phyloP scores from a whole-genome alignment of 2,888 invertebrate genomes.

The Eupithecia subfuscata region DNA sequence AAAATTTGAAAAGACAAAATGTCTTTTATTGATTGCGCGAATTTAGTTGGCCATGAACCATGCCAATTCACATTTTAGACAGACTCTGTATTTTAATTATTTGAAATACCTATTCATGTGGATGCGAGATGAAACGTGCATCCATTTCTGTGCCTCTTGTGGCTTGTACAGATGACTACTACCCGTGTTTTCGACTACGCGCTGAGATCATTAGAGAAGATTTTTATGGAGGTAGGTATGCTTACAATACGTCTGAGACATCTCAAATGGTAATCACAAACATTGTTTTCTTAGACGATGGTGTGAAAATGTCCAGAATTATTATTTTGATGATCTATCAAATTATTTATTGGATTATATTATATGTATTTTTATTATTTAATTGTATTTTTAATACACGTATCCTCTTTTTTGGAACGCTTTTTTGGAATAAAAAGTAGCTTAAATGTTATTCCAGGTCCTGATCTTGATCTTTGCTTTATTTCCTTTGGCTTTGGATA shows the following conservation, averaged over 20 bases:
- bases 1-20: background rate
- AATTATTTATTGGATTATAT: background rate
- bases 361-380: too few species aligned
- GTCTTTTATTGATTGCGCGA: background rate
- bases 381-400: too few species aligned
- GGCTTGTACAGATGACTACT: background rate
- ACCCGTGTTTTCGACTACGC: constrained; percentile 2
- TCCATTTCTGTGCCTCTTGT: background rate
- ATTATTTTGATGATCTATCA: background rate
- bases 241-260: background rate
- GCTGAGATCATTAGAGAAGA: background rate
- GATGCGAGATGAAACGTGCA: background rate
- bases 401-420: too few species aligned
- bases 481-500: too few species aligned
- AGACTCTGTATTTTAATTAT: background rate
- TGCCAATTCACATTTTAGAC: background rate
- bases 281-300: background rate
- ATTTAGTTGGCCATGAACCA: background rate
- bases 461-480: too few species aligned
- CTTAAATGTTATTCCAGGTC: too few species aligned
- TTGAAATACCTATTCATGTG: background rate
- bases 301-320: background rate
- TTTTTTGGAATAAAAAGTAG: too few species aligned
- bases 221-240: background rate
- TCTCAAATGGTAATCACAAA: background rate